Percentiles rank a stretch among this genome's conserved stretches.
Evolutionary conservation across 1,140 invertebrate species (phyloP).

Genomic region (Eciton burchellii): DNA sequence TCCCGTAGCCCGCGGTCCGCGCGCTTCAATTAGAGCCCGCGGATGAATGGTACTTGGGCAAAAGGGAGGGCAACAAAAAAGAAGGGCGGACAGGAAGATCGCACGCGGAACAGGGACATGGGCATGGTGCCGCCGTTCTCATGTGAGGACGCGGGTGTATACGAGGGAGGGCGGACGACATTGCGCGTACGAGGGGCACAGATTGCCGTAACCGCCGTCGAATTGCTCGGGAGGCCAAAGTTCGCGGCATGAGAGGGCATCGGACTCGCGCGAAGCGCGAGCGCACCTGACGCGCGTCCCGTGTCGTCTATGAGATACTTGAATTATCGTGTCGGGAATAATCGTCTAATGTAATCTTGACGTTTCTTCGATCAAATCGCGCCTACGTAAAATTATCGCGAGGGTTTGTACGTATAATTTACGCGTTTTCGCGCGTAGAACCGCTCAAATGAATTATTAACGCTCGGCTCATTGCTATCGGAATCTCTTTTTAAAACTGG

Average conservation of each 20-base stretch:
- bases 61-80: slow-evolving; percentile 42
- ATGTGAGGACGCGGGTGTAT: slow-evolving; percentile 6
- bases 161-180: slow-evolving; percentile 1
- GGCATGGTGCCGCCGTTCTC: slow-evolving; percentile 32
- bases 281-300: neutral
- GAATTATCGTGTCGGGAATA: neutral
- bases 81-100: slow-evolving; percentile 20
- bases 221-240: slow-evolving; percentile 12
- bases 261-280: neutral
- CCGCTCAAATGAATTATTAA: neutral
- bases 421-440: neutral
- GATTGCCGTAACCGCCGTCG: slow-evolving; percentile 11
- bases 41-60: slow-evolving; percentile 71
- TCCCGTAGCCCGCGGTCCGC: slow-evolving; percentile 49
- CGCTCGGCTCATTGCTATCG: slow-evolving; percentile 7
- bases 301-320: neutral
- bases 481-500: neutral
- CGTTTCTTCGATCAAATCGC: slow-evolving; percentile 3
- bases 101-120: neutral
- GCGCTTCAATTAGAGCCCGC: slow-evolving; percentile 71
- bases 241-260: slow-evolving; percentile 1
- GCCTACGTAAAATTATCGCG: neutral
- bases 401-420: neutral
- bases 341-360: neutral
- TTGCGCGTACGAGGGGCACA: slow-evolving; percentile 10